phyloP scores from a whole-genome alignment of 2,113 vertebrate species.

The Nestor notabilis region DNA sequence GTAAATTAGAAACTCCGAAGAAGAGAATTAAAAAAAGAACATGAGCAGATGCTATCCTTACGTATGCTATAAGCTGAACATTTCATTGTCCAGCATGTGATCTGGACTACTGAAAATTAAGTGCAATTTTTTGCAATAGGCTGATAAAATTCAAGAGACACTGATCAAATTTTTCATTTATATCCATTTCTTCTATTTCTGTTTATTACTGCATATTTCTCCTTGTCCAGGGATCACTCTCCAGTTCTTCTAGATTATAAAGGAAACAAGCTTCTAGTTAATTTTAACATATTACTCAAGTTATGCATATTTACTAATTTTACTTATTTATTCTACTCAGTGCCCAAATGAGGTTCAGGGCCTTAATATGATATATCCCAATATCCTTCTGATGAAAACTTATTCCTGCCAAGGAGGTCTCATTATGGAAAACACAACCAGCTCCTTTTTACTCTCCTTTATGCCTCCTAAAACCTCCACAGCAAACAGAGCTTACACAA shows the following conservation, averaged over 20 bases:
- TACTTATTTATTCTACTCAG: background rate
- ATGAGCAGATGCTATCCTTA: background rate
- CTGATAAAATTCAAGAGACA: background rate
- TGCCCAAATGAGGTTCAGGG: background rate
- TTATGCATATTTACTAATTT: background rate
- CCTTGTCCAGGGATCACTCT: background rate
- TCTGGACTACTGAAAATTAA: background rate
- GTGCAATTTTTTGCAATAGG: background rate
- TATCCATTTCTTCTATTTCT: background rate
- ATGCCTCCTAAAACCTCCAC: background rate
- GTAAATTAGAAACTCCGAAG: background rate
- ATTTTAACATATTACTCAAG: background rate
- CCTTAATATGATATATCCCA: background rate
- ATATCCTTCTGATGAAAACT: fast-evolving
- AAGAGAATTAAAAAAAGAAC: background rate
- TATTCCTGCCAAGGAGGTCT: background rate
- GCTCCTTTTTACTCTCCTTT: background rate
- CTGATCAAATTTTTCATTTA: background rate
- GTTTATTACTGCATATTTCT: background rate
- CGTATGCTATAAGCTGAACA: fast-evolving
- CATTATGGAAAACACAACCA: background rate
- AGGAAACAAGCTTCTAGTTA: background rate
- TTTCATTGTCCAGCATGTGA: fast-evolving
- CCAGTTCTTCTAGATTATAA: background rate
- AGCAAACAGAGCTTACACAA: background rate